Evolutionary conservation across 2,113 vertebrate species (phyloP).

Genomic region (Sceloporus tristichus): DNA sequence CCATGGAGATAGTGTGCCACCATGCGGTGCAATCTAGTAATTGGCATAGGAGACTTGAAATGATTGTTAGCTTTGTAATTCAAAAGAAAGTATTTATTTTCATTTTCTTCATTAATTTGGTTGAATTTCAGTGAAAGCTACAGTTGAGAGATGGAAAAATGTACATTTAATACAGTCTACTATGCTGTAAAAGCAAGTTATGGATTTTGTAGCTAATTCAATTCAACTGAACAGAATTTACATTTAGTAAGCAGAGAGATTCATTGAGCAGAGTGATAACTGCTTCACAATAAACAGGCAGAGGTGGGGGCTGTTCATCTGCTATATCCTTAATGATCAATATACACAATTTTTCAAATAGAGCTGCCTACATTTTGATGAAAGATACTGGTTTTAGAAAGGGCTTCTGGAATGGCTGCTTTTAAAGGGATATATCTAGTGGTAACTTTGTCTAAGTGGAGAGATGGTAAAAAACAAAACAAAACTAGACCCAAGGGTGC

Average conservation of each 20-base stretch:
- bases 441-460: background rate
- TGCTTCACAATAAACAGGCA: background rate
- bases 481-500: too few relatives aligned
- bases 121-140: background rate
- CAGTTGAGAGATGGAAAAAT: background rate
- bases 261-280: background rate
- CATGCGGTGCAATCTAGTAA: background rate
- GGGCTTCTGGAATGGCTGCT: background rate
- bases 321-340: background rate
- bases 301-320: background rate
- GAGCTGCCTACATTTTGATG: background rate
- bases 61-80: background rate
- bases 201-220: background rate
- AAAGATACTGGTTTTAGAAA: too few relatives aligned
- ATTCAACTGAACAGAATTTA: background rate
- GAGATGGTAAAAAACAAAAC: too few relatives aligned
- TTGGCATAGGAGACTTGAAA: constrained; percentile 15
- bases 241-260: background rate
- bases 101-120: background rate
- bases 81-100: background rate
- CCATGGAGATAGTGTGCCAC: background rate
- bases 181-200: background rate
- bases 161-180: background rate
- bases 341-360: background rate
- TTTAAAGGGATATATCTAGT: background rate